These are phyloP conservation scores for Agraylea sexmaculata DNA, from an alignment of 1,140 invertebrate genomes.

Conservation along the genomic window DNA sequence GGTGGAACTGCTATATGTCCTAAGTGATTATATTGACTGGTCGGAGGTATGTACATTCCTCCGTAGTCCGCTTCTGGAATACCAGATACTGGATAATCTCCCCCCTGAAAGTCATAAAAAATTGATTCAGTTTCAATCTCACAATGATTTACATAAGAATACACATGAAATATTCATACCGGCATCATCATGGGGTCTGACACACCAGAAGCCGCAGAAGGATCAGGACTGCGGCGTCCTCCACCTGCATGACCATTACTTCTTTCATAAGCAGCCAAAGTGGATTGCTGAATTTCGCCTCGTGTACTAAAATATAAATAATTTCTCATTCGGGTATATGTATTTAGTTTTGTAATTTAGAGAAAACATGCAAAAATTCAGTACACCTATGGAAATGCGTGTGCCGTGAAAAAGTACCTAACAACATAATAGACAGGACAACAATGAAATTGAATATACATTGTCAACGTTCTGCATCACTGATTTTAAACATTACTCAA, in stretches of 20 bases:
- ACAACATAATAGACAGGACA: no score
- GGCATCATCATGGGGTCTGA: slow-evolving; percentile 13
- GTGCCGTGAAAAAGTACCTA: no score
- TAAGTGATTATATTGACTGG: slow-evolving; percentile 39
- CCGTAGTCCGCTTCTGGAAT: slow-evolving; percentile 38
- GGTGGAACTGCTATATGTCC: slow-evolving; percentile 39
- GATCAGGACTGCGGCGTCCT: slow-evolving; percentile 14
- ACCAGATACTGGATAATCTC: slow-evolving; percentile 24
- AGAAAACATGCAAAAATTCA: no score
- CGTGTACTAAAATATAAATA: slow-evolving; percentile 17
- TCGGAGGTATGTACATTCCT: slow-evolving; percentile 36
- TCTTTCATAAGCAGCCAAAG: slow-evolving; percentile 16
- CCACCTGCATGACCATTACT: slow-evolving; percentile 20
- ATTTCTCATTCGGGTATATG: no score
- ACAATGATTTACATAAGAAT: no score
- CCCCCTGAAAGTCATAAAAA: slow-evolving; percentile 14
- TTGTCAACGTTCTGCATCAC: no score
- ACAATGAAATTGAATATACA: no score
- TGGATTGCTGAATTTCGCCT: slow-evolving; percentile 14
- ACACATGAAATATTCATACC: slow-evolving; percentile 7
- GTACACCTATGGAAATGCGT: no score
- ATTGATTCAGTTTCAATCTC: not conserved
- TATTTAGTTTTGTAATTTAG: no score
- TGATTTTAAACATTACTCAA: no score
- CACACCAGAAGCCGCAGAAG: slow-evolving; percentile 1